A percentile compares a stretch with the other conserved stretches of the same genome.
phyloP scores from a whole-genome alignment of 2,113 vertebrate species.

The Aleadryas rufinucha region DNA sequence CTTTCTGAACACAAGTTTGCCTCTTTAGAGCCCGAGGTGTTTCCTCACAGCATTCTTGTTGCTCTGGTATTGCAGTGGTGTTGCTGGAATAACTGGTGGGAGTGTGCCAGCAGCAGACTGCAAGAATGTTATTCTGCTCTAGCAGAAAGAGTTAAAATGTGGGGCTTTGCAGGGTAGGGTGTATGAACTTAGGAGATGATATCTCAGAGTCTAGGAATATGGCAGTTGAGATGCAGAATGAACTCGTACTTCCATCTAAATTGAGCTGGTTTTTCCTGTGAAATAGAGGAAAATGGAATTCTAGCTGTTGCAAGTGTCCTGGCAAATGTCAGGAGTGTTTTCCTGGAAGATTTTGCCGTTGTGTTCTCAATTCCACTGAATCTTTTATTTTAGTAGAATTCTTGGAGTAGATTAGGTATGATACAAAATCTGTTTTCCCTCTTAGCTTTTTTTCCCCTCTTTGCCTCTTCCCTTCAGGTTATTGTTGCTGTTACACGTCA shows the following conservation, averaged over 20 bases:
- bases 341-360: neutral
- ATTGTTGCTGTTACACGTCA: neutral
- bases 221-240: neutral
- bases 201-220: neutral
- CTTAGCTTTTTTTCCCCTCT: neutral
- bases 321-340: neutral
- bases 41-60: neutral
- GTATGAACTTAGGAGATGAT: neutral
- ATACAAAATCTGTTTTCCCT: neutral
- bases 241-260: neutral
- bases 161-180: neutral
- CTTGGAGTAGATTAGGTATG: neutral
- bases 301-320: neutral
- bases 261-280: neutral
- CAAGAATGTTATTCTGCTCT: neutral
- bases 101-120: neutral
- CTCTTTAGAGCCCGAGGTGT: neutral
- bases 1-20: neutral
- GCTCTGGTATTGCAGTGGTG: neutral
- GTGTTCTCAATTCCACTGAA: neutral
- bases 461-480: neutral
- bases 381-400: neutral
- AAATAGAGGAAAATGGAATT: neutral
- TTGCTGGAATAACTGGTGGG: neutral
- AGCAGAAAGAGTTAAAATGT: neutral